Evolutionary conservation across 2,888 invertebrate species (phyloP).

Genomic region (Nomada ferruginata): DNA sequence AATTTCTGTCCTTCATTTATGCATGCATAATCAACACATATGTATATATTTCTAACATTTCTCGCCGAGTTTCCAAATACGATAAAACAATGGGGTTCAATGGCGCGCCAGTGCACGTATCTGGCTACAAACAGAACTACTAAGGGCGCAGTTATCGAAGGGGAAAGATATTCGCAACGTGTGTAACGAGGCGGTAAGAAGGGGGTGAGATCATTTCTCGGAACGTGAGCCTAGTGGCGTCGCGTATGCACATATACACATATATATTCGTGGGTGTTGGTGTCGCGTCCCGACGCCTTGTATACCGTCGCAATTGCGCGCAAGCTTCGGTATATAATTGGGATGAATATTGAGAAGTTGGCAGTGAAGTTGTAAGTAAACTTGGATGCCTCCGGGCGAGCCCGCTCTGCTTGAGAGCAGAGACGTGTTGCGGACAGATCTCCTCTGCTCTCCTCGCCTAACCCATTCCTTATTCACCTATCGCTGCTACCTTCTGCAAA

Average conservation of each 20-base stretch:
- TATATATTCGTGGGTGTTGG: slow-evolving; percentile 25
- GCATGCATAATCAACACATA: too few relatives aligned
- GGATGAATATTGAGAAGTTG: slow-evolving; percentile 84
- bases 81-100: background rate
- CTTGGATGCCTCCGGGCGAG: slow-evolving; percentile 82
- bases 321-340: slow-evolving; percentile 80
- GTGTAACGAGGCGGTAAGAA: slow-evolving; percentile 42
- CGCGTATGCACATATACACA: slow-evolving; percentile 25
- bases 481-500: slow-evolving; percentile 64
- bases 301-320: slow-evolving; percentile 66
- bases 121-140: background rate
- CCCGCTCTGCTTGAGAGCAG: slow-evolving; percentile 83
- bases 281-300: slow-evolving; percentile 31
- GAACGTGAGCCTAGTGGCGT: slow-evolving; percentile 33
- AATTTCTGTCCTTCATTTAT: too few relatives aligned
- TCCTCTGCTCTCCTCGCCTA: slow-evolving; percentile 74
- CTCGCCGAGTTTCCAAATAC: background rate
- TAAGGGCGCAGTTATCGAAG: slow-evolving; percentile 1
- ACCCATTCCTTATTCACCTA: slow-evolving; percentile 68
- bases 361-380: slow-evolving; percentile 84
- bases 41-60: too few relatives aligned
- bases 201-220: slow-evolving; percentile 49
- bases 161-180: slow-evolving; percentile 20
- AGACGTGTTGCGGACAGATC: slow-evolving; percentile 84
- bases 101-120: background rate